Evolutionary conservation across 2,113 vertebrate genomes (phyloP), one percentile per base, ranked within the genome.

Genomic region (Mirza zaza): DNA sequence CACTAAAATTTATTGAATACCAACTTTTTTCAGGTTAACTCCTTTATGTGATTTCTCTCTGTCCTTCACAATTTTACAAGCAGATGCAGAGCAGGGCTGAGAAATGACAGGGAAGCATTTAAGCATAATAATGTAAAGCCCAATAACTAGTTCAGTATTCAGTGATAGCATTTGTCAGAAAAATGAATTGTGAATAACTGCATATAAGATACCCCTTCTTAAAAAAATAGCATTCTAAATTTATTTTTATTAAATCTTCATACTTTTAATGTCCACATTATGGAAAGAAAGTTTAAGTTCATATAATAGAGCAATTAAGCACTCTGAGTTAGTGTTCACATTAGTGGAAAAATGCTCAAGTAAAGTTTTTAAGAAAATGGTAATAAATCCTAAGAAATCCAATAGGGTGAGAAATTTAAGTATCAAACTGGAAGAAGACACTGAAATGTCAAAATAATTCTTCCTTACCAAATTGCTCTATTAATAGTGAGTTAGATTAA

Each of bases 311-410:
- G n/a, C 63, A 82, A 77, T 50, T 21, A 79, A 61, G 5, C 18
- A 94, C 5, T 91, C 17, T 25, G 48, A 91, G 29, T 91, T 96
- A 75, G 45, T 77, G 73, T 83, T 84, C 18, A 87, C 32, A 11
- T 48, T 67, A 75, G 86, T 21, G 21, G 21, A 89, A 94, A 80
- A 23, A 55, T 59, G 20, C 18, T 83, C 36, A 96, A 90, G 18
- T 55, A 52, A 95, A 76, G 50, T 68, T 94, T 92, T 93, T 48
- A 95, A 85, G 84, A 83, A 94, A 97, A 88, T 50, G 20, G 34
- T 29, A 94, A 96, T 86, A 87, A 73, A 88, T 88, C 29, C 59
- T 67, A 0, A 29, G 57, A 90, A 87, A 95, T 87, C 4, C 18
- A 21, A 65, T 1, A 86, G 39, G 55, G 27, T 27, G 87, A 90